Base-by-base conservation (phyloP, 2,888 invertebrate species). In the Tachina fera region DNA sequence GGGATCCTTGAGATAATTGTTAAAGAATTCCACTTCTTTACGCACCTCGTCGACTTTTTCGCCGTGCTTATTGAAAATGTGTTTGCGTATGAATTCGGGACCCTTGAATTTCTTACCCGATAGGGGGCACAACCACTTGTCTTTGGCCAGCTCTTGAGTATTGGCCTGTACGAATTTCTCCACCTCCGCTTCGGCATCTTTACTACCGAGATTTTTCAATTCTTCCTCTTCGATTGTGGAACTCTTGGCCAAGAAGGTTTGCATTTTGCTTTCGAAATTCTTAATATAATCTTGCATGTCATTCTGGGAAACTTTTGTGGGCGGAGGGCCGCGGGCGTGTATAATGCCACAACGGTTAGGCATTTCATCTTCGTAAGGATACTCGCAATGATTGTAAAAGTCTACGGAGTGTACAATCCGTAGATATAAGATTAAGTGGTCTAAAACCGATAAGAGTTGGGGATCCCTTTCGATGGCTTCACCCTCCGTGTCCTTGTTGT, bases 331-430 rank as follows among this genome's bases (percentile, higher is more conserved):
- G 67, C 99, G 95, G 0, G 98, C 98, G 91, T 99, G 99, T 94
- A 99, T 97, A 88, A 99, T 98, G 11, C 99, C 99, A 93, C 99
- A 98, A 51, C 98, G 95, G 93, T 99, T 99, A 0, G 99, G 99
- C 99, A 99, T 99, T 93, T 99, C 98, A 92, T 99, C 99, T 93
- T 99, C 99, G 90, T 98, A 98, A 0, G 99, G 98, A 93, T 99
- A 99, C 91, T 99, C 99, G 91, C 98, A 98, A 91, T 98, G 98
- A 93, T 99, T 99, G 93, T 99, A 99, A 92, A 98, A 99, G 93
- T 99, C 99, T 74, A 99, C 97, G 0, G 99, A 99, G 93, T 99
- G 99, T 0, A 99, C 99, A 63, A 99, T 95, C 68, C 99, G 95
- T 89, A 99, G 93, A 92, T 99, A 99, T 71, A 99, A 92, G 70